Evolutionary conservation across 2,797 vertebrate species (phyloP).

Genomic region (Gymnoscopelus braueri): DNA sequence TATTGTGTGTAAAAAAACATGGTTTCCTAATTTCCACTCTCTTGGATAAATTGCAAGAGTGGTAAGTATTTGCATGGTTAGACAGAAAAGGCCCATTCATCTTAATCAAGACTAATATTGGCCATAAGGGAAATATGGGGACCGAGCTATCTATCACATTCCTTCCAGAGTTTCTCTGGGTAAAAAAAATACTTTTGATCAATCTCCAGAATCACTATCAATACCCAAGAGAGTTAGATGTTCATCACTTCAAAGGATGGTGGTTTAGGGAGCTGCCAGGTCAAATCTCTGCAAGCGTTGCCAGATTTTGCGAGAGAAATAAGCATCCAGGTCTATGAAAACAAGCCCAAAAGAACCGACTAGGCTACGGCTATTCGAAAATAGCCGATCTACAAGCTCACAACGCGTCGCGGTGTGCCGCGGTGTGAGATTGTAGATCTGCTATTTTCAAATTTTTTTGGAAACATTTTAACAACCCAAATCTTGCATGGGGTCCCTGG

Average conservation of each 20-base stretch:
- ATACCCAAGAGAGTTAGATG: constrained; percentile 59
- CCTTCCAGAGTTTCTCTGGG: constrained; percentile 61
- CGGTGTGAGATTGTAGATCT: no score
- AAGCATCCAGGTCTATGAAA: no score
- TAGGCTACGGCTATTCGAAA: no score
- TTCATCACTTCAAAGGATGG: constrained; percentile 65
- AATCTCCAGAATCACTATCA: constrained; percentile 73
- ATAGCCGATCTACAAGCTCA: no score
- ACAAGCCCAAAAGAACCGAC: no score
- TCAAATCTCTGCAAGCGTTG: constrained; percentile 41
- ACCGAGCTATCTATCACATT: constrained; percentile 71
- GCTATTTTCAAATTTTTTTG: no score
- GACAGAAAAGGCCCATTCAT: constrained; percentile 66
- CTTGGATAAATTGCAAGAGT: constrained; percentile 60
- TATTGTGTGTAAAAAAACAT: constrained; percentile 32
- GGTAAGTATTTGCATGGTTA: constrained; percentile 70
- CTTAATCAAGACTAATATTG: constrained; percentile 78
- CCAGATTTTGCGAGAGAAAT: no score
- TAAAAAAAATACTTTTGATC: constrained; percentile 68
- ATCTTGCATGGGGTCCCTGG: no score
- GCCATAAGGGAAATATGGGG: constrained; percentile 68
- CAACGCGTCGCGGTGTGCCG: no score
- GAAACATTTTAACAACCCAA: no score
- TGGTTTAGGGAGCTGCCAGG: constrained; percentile 50
- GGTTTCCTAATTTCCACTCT: constrained; percentile 44